These are phyloP conservation scores for Dallia pectoralis DNA, from an alignment of 2,797 vertebrate species.

Conservation along the genomic window DNA sequence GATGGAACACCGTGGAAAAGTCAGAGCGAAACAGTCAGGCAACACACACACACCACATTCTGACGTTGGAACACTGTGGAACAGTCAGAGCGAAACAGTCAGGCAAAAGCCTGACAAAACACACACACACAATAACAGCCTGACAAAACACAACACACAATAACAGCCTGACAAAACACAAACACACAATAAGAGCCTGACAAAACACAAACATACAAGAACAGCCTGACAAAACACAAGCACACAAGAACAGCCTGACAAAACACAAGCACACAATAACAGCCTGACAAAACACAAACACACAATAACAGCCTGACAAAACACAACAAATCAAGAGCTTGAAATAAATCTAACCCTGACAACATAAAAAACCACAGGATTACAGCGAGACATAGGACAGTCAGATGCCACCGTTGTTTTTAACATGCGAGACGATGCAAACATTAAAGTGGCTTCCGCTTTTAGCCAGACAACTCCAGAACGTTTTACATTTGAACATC, in stretches of 20 bases:
- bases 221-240: background rate
- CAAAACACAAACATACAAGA: background rate
- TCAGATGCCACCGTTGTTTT: too few relatives aligned
- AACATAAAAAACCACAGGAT: background rate
- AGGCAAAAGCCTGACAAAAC: constrained; percentile 27
- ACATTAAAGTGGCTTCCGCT: background rate
- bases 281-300: background rate
- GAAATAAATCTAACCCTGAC: too few relatives aligned
- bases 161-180: background rate
- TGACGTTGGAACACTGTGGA: background rate
- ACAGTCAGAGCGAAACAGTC: background rate
- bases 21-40: background rate
- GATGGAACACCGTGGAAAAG: background rate
- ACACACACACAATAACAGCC: too few relatives aligned
- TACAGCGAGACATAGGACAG: background rate
- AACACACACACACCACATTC: constrained; percentile 19
- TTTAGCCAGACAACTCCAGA: background rate
- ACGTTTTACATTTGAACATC: background rate
- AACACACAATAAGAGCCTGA: too few relatives aligned
- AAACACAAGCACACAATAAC: background rate
- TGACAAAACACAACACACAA: background rate
- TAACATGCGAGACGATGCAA: background rate
- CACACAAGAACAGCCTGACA: background rate
- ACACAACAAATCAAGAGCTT: too few relatives aligned
- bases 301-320: background rate